Conservation (phyloP, 2,888 invertebrate genomes). For the Drosophila picticornis region DNA sequence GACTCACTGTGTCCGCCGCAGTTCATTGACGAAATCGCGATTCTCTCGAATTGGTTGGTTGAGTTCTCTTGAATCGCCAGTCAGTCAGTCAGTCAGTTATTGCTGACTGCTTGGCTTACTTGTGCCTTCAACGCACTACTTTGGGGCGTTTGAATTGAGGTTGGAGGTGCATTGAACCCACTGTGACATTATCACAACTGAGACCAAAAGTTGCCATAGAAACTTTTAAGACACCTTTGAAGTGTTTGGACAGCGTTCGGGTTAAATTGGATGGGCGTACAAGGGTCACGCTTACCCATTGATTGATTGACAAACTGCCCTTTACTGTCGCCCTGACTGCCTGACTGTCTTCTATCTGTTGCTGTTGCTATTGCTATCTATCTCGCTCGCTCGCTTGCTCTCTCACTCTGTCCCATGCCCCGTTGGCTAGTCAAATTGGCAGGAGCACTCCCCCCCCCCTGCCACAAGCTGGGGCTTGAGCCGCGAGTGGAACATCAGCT, state of each 20-base stretch:
- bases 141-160: not conserved
- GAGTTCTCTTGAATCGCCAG: slow-evolving; percentile 40
- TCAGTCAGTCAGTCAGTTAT: not conserved
- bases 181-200: not conserved
- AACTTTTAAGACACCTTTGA: slow-evolving; percentile 11
- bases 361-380: not conserved
- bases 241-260: slow-evolving; percentile 5
- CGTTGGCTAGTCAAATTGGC: slow-evolving; percentile 64
- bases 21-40: slow-evolving; percentile 58
- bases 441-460: slow-evolving; percentile 18
- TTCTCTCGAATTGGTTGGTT: slow-evolving; percentile 38
- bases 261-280: slow-evolving; percentile 6
- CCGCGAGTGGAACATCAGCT: slow-evolving; percentile 53
- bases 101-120: slow-evolving; percentile 12
- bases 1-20: slow-evolving; percentile 45
- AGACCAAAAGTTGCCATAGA: not conserved
- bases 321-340: not conserved
- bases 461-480: slow-evolving; percentile 21
- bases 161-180: not conserved
- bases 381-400: not conserved
- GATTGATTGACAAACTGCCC: slow-evolving; percentile 44
- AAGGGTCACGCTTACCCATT: slow-evolving; percentile 27
- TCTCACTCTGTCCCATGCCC: not conserved
- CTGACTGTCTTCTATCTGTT: not conserved
- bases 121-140: not conserved